phyloP scores from a whole-genome alignment of 2,113 vertebrate genomes.

The Nestor notabilis region DNA sequence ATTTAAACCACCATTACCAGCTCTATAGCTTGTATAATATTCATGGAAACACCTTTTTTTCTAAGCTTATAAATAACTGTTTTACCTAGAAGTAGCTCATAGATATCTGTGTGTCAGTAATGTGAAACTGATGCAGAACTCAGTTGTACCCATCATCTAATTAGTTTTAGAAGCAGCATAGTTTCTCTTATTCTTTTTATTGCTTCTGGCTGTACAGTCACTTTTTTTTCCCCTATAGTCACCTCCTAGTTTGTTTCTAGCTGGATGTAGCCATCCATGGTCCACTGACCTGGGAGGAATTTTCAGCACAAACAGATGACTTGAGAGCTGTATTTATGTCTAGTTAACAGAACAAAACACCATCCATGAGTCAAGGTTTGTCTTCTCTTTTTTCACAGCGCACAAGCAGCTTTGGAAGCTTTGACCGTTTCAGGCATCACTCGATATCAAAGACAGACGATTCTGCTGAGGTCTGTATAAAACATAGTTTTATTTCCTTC shows the following conservation, averaged over 20 bases:
- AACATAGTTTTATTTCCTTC: not conserved
- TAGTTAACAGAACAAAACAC: not conserved
- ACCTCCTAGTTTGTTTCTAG: not conserved
- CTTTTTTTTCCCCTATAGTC: not conserved
- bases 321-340: not conserved
- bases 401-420: constrained; percentile 80
- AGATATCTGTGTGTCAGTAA: not conserved
- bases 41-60: not conserved
- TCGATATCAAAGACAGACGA: constrained; percentile 68
- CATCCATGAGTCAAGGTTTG: not conserved
- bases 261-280: not conserved
- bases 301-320: not conserved
- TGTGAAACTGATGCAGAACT: not conserved
- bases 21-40: not conserved
- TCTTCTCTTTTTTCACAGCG: constrained; percentile 71
- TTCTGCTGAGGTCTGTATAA: constrained; percentile 67
- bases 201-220: not conserved
- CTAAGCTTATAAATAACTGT: not conserved
- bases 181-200: not conserved
- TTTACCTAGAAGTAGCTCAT: not conserved
- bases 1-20: not conserved
- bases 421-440: constrained; percentile 73
- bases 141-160: not conserved
- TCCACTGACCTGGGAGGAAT: not conserved
- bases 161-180: not conserved